These are phyloP conservation scores for Cephus nigrinus DNA, from an alignment of 2,888 invertebrate genomes.

Conservation along the genomic window DNA sequence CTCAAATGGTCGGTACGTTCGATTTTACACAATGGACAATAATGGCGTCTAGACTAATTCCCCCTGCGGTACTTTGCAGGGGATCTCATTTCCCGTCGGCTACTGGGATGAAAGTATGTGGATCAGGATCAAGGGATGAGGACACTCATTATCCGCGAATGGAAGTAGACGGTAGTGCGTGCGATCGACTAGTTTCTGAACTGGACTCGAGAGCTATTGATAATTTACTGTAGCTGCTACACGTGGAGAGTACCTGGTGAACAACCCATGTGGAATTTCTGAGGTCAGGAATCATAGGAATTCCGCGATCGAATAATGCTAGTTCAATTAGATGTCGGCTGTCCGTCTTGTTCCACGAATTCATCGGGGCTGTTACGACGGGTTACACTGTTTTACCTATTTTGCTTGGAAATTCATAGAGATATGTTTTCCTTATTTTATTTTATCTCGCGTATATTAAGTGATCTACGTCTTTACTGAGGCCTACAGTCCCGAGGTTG, in stretches of 20 bases:
- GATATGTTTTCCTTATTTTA: neutral
- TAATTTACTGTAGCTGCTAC: neutral
- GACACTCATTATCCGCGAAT: neutral
- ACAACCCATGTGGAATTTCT: neutral
- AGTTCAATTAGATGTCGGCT: neutral
- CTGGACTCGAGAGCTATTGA: neutral
- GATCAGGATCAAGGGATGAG: neutral
- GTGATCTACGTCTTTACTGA: neutral
- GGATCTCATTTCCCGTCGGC: neutral
- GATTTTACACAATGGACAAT: neutral
- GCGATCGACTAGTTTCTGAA: neutral
- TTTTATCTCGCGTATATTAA: neutral
- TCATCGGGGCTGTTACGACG: neutral
- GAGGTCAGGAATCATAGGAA: neutral
- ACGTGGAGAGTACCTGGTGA: neutral
- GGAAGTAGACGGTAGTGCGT: neutral
- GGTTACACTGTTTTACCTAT: neutral
- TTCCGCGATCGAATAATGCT: neutral
- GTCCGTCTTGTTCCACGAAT: neutral
- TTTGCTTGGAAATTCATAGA: neutral
- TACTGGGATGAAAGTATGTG: neutral
- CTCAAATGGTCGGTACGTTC: neutral
- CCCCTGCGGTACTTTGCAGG: neutral
- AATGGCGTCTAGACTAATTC: neutral
- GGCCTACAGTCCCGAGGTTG: neutral